These are phyloP conservation scores for Macrobrachium nipponense DNA, from an alignment of 1,140 invertebrate genomes.

Conservation along the genomic window DNA sequence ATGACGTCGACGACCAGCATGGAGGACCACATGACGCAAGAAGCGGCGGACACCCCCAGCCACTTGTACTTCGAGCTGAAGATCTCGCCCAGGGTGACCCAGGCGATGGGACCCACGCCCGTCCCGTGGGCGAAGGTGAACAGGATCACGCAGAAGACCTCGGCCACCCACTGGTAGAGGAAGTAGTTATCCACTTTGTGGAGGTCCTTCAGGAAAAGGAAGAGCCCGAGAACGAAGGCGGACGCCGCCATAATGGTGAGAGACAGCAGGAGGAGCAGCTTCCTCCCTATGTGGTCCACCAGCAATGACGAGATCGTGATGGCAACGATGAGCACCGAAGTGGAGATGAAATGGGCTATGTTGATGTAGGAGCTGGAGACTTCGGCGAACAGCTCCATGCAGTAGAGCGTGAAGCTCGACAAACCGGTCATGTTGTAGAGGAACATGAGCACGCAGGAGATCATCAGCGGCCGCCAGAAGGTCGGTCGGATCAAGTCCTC, in stretches of 20 bases:
- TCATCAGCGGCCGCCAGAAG: slow-evolving; percentile 62
- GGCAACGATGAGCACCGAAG: slow-evolving; percentile 49
- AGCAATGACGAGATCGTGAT: slow-evolving; percentile 54
- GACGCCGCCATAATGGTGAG: slow-evolving; percentile 64
- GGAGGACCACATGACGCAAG: slow-evolving; percentile 56
- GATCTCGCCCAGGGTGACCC: slow-evolving; percentile 63
- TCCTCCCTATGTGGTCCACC: slow-evolving; percentile 63
- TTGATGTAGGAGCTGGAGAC: slow-evolving; percentile 57
- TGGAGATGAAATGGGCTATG: slow-evolving; percentile 52
- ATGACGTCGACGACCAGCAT: slow-evolving; percentile 57
- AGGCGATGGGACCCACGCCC: slow-evolving; percentile 62
- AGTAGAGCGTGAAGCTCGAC: slow-evolving; percentile 55
- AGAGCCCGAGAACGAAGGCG: slow-evolving; percentile 62
- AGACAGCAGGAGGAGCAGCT: slow-evolving; percentile 61
- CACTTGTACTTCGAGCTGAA: slow-evolving; percentile 61
- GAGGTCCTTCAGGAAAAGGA: slow-evolving; percentile 63
- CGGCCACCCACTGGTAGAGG: slow-evolving; percentile 63
- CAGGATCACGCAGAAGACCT: slow-evolving; percentile 62
- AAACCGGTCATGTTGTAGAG: slow-evolving; percentile 63
- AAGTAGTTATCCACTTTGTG: slow-evolving; percentile 62
- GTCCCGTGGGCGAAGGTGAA: slow-evolving; percentile 63
- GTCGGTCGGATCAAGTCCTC: slow-evolving; percentile 58
- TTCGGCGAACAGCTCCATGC: slow-evolving; percentile 58
- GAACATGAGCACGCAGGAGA: slow-evolving; percentile 63
- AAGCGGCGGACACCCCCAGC: slow-evolving; percentile 58